Evolutionary conservation across 1,140 invertebrate genomes (phyloP).

Genomic region (Sminthurides bifidus): DNA sequence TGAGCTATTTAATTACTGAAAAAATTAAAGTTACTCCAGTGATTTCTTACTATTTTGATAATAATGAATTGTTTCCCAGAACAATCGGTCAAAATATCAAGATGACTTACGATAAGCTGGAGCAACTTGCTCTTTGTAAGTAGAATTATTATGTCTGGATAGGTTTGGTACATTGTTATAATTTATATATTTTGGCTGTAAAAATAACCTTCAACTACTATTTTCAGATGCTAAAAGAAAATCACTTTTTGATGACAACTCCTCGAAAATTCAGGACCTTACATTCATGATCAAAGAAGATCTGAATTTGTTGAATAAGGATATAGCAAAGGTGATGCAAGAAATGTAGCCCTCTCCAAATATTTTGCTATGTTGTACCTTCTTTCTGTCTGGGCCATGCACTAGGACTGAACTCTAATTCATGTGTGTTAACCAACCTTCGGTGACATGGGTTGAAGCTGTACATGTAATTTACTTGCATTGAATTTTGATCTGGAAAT

Average conservation of each 20-base stretch:
- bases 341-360: background rate
- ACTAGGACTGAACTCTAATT: too few relatives aligned
- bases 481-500: too few relatives aligned
- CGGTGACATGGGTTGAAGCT: too few relatives aligned
- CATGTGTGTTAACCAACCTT: too few relatives aligned
- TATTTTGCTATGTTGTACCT: too few relatives aligned
- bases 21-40: background rate
- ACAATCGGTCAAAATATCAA: constrained; percentile 89
- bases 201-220: constrained; percentile 7
- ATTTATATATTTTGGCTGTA: background rate
- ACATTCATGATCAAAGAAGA: constrained; percentile 97
- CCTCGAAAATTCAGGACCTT: constrained; percentile 90
- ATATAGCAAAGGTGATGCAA: constrained; percentile 60
- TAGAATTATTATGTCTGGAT: constrained; percentile 16
- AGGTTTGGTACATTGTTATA: constrained; percentile 12
- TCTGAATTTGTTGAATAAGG: constrained; percentile 84
- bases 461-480: too few relatives aligned
- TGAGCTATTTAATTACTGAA: constrained; percentile 5
- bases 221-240: constrained; percentile 86
- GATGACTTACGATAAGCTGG: constrained; percentile 90
- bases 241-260: constrained; percentile 91
- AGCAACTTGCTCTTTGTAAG: constrained; percentile 89
- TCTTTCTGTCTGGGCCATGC: too few relatives aligned
- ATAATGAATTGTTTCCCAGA: constrained; percentile 39
- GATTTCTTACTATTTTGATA: background rate